A percentile compares a stretch with the other conserved stretches of the same genome.
Evolutionary conservation across 2,113 vertebrate species (phyloP).

Genomic region (Mustelus asterias): DNA sequence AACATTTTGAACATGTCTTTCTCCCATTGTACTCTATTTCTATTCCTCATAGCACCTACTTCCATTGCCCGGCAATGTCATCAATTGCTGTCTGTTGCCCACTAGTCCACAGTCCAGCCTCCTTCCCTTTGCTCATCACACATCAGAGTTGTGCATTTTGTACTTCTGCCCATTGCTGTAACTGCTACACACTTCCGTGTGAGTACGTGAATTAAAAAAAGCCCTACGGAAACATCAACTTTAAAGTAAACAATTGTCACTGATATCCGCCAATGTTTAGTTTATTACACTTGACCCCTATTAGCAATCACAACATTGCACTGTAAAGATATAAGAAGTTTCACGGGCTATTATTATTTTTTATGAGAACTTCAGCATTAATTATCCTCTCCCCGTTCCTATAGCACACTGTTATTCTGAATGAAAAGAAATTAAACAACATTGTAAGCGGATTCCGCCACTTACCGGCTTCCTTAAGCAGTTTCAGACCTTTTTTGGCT

Average conservation of each 20-base stretch:
- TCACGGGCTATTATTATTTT: not conserved
- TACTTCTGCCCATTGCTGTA: not conserved
- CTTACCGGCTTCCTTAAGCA: conserved; percentile 73
- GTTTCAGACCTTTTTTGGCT: conserved; percentile 65
- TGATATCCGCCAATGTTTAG: not conserved
- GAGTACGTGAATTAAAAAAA: not conserved
- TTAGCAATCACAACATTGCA: not conserved
- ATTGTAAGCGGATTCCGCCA: not conserved
- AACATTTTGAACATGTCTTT: not conserved
- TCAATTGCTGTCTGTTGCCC: not conserved
- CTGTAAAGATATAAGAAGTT: not conserved
- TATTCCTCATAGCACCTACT: too few species aligned
- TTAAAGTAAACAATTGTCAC: not conserved
- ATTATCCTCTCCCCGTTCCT: not conserved
- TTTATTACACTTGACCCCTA: not conserved
- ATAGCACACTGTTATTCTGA: not conserved
- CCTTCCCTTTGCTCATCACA: too few species aligned
- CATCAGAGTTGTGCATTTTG: not conserved
- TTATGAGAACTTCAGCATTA: not conserved
- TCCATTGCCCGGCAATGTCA: too few species aligned
- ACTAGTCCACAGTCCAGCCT: not conserved
- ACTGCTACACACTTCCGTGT: not conserved
- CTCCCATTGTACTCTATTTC: not conserved
- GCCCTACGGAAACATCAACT: not conserved
- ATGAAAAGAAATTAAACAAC: not conserved